phyloP scores from a whole-genome alignment of 2,888 invertebrate genomes.

The Elmis aenea region DNA sequence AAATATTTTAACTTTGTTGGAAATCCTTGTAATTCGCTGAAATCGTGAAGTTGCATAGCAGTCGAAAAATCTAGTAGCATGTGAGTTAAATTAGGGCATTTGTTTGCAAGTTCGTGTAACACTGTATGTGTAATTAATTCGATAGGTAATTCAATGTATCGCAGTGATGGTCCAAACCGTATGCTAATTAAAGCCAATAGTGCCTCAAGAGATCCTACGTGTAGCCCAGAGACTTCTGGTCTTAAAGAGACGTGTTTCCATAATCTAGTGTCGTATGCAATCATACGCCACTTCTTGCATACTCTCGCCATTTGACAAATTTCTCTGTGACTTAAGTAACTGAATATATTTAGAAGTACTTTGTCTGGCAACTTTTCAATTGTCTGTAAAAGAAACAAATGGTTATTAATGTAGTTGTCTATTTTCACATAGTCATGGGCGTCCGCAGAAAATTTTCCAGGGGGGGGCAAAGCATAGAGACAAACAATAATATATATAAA shows the following conservation, averaged over 20 bases:
- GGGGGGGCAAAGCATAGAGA: too few species aligned
- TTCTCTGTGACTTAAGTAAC: slow-evolving; percentile 88
- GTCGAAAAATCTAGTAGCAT: slow-evolving; percentile 98
- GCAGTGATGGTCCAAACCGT: slow-evolving; percentile 80
- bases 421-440: too few species aligned
- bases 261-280: slow-evolving; percentile 90
- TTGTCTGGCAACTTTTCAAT: slow-evolving; percentile 97
- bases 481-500: too few species aligned
- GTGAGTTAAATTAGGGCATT: slow-evolving; percentile 92
- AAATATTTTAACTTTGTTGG: slow-evolving; percentile 89
- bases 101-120: slow-evolving; percentile 92
- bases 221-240: slow-evolving; percentile 93
- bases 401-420: too few species aligned
- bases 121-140: slow-evolving; percentile 96
- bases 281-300: slow-evolving; percentile 92
- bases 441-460: too few species aligned
- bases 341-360: slow-evolving; percentile 89
- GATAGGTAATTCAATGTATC: slow-evolving; percentile 90
- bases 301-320: slow-evolving; percentile 91
- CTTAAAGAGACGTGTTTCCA: slow-evolving; percentile 96
- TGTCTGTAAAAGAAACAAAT: slow-evolving; percentile 62
- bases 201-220: slow-evolving; percentile 83
- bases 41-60: slow-evolving; percentile 99
- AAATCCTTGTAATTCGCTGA: slow-evolving; percentile 97
- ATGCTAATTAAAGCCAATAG: slow-evolving; percentile 82